Evolutionary conservation across 2,888 invertebrate genomes (phyloP).

Genomic region (Cerceris rybyensis): DNA sequence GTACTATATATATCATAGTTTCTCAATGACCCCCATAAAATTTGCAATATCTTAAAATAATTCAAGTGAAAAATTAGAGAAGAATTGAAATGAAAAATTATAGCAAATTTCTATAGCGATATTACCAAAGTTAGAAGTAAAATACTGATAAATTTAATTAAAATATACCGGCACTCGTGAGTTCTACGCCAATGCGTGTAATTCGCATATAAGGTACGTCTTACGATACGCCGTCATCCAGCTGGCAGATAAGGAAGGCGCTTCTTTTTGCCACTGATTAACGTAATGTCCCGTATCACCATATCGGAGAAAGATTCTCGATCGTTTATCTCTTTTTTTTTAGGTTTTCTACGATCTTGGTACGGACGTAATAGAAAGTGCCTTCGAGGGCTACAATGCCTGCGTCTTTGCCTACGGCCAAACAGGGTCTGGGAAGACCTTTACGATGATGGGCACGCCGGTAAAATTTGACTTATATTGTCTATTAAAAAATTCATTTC

Average conservation of each 20-base stretch:
- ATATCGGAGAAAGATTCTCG: neutral
- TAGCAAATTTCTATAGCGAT: too few species aligned
- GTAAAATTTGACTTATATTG: constrained; percentile 80
- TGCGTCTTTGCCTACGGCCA: constrained; percentile 96
- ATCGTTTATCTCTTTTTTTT: constrained; percentile 39
- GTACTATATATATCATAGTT: too few species aligned
- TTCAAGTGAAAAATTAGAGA: too few species aligned
- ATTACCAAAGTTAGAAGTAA: too few species aligned
- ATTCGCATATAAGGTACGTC: neutral
- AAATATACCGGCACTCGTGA: neutral
- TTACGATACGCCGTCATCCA: neutral
- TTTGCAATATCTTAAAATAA: too few species aligned
- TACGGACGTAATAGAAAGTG: constrained; percentile 90
- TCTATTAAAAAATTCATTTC: neutral
- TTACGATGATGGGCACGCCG: constrained; percentile 94
- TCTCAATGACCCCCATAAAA: too few species aligned
- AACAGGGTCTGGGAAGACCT: constrained; percentile 95
- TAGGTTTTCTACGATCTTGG: constrained; percentile 89
- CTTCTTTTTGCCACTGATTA: constrained; percentile 46
- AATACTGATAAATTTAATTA: too few species aligned
- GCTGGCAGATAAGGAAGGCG: constrained; percentile 20
- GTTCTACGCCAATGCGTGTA: neutral
- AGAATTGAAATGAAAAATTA: too few species aligned
- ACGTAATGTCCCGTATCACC: neutral
- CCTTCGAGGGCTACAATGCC: constrained; percentile 93